These are phyloP conservation scores for Oryzias javanicus DNA, from an alignment of 2,113 vertebrate species.

Conservation along the genomic window DNA sequence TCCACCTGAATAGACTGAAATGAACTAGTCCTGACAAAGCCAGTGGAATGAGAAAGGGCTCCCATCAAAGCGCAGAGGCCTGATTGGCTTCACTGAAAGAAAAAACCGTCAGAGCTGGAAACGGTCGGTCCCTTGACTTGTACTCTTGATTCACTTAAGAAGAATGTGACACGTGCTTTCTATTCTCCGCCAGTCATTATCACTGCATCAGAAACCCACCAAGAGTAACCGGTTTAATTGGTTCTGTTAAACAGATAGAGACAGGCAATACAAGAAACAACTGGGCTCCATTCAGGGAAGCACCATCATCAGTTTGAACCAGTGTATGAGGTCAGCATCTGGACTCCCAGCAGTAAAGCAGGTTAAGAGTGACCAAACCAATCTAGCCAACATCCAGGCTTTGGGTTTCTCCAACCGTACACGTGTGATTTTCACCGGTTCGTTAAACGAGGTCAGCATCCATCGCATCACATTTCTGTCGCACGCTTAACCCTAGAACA, in stretches of 20 bases:
- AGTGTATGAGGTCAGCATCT: conserved; percentile 51
- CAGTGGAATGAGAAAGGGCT: conserved; percentile 46
- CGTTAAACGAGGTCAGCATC: conserved; percentile 63
- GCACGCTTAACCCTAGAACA: neutral
- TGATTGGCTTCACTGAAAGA: conserved; percentile 61
- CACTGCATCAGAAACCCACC: conserved; percentile 41
- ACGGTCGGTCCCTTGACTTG: conserved; percentile 55
- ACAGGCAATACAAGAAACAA: conserved; percentile 40
- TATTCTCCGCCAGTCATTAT: conserved; percentile 60
- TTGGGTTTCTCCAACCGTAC: conserved; percentile 57
- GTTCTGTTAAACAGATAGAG: conserved; percentile 55
- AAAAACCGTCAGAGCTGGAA: conserved; percentile 60
- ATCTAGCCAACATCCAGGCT: conserved; percentile 53
- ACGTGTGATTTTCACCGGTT: conserved; percentile 53
- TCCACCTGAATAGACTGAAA: conserved; percentile 68
- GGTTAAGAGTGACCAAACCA: conserved; percentile 43
- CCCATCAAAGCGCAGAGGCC: conserved; percentile 51
- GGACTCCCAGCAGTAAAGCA: conserved; percentile 38
- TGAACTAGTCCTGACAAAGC: conserved; percentile 66
- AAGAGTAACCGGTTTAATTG: conserved; percentile 62
- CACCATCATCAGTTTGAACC: conserved; percentile 24
- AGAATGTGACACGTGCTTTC: conserved; percentile 31
- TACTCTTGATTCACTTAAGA: conserved; percentile 27
- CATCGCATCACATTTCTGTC: too few species aligned
- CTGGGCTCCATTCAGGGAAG: conserved; percentile 49